Conservation (phyloP, 2,888 invertebrate genomes). For the Xestoiulus laeticollis region DNA sequence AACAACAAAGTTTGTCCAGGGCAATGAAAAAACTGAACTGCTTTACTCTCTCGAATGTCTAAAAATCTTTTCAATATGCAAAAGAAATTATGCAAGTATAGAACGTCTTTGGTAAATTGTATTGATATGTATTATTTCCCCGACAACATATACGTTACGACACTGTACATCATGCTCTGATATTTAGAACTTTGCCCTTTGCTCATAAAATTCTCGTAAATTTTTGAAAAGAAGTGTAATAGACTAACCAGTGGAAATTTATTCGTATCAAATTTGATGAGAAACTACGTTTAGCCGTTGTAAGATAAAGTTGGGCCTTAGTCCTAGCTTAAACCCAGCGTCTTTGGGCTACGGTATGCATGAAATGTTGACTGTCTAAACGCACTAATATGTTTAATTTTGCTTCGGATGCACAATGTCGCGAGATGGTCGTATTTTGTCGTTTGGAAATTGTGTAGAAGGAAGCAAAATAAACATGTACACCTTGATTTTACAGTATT, state of each 20-base stretch:
- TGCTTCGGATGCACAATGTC: background rate
- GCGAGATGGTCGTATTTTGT: background rate
- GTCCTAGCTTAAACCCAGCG: background rate
- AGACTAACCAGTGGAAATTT: background rate
- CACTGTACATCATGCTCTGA: no score
- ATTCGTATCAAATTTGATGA: background rate
- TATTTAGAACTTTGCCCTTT: no score
- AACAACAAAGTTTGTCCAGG: background rate
- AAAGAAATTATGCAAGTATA: no score
- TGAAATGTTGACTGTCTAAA: background rate
- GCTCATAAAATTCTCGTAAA: no score
- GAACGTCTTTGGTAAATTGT: no score
- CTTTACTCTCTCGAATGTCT: no score
- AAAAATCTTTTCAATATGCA: no score
- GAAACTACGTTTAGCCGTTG: background rate
- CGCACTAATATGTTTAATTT: background rate
- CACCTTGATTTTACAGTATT: slow-evolving; percentile 7
- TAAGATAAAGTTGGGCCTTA: background rate
- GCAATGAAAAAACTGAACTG: background rate
- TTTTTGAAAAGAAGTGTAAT: no score
- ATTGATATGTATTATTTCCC: no score
- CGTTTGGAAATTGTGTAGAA: background rate
- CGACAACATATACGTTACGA: no score
- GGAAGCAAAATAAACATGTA: background rate
- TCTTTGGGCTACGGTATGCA: background rate